Conservation (phyloP, 2,888 invertebrate genomes). For the Lucinisca nassula region DNA sequence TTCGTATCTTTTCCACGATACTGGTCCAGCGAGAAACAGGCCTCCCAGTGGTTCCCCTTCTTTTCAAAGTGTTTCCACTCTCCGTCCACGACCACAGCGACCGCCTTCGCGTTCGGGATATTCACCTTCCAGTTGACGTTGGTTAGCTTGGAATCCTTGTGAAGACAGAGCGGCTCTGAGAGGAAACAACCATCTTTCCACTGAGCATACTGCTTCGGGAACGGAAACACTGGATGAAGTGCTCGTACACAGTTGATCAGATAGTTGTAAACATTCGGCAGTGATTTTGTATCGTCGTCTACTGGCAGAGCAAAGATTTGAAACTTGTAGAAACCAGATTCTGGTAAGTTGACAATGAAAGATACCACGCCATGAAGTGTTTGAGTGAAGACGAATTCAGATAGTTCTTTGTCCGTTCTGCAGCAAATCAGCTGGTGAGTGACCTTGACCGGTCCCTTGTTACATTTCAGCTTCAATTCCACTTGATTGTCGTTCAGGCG, state of each 20-base stretch:
- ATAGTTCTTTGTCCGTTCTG: constrained; percentile 72
- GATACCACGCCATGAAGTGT: constrained; percentile 73
- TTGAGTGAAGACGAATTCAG: constrained; percentile 82
- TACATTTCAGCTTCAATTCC: constrained; percentile 77
- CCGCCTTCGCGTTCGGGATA: constrained; percentile 85
- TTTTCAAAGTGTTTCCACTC: constrained; percentile 87
- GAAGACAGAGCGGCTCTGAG: constrained; percentile 80
- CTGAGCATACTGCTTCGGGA: constrained; percentile 87
- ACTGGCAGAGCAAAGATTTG: constrained; percentile 86
- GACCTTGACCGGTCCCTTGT: constrained; percentile 75
- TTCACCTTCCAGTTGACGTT: constrained; percentile 79
- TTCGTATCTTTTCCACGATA: constrained; percentile 82
- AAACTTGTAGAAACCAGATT: constrained; percentile 86
- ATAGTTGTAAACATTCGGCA: constrained; percentile 87
- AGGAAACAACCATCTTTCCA: constrained; percentile 88
- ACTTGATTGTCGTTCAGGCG: constrained; percentile 72
- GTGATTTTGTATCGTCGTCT: constrained; percentile 85
- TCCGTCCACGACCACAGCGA: constrained; percentile 86
- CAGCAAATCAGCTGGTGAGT: constrained; percentile 80
- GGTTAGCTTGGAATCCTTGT: constrained; percentile 76
- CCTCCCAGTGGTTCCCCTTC: constrained; percentile 84
- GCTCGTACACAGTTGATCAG: constrained; percentile 82
- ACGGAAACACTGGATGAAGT: constrained; percentile 79
- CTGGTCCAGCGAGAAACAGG: constrained; percentile 78
- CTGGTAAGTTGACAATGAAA: constrained; percentile 79